A percentile compares a stretch with the other conserved stretches of the same genome.
Conservation (phyloP, 2,888 invertebrate species). For the Quadriops clusia region DNA sequence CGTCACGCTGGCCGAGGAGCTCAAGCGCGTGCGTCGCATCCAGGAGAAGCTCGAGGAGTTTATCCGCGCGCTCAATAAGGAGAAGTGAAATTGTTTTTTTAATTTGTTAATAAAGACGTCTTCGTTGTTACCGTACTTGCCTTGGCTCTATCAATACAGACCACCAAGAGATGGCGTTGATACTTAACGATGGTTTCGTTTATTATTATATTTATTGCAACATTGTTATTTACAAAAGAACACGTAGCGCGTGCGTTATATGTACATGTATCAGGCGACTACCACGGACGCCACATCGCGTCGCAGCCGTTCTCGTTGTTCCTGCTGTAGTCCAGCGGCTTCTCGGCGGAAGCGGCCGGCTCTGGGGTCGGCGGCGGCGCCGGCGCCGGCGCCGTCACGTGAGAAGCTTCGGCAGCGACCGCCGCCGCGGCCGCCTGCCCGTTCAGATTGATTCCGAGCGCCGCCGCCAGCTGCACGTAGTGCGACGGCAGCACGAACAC, state of each 20-base stretch:
- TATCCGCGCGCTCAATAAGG: slow-evolving; percentile 90
- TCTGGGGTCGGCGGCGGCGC: slow-evolving; percentile 12
- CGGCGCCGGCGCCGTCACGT: slow-evolving; percentile 5
- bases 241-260: no score
- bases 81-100: slow-evolving; percentile 57
- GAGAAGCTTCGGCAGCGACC: slow-evolving; percentile 13
- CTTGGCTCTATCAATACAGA: no score
- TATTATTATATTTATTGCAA: no score
- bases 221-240: no score
- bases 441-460: slow-evolving; percentile 35
- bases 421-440: slow-evolving; percentile 26
- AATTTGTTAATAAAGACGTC: no score
- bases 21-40: slow-evolving; percentile 92
- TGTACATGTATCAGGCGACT: no score
- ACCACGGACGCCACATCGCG: slow-evolving; percentile 46
- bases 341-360: slow-evolving; percentile 26
- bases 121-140: no score
- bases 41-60: slow-evolving; percentile 98
- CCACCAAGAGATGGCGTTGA: no score
- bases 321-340: slow-evolving; percentile 42
- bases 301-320: slow-evolving; percentile 31
- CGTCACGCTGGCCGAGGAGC: slow-evolving; percentile 91
- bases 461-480: slow-evolving; percentile 47
- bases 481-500: slow-evolving; percentile 50
- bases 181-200: no score